Percentiles rank a stretch among this genome's conserved stretches.
Conservation (phyloP, 2,113 vertebrate species). For the Atherinomorus stipes region DNA sequence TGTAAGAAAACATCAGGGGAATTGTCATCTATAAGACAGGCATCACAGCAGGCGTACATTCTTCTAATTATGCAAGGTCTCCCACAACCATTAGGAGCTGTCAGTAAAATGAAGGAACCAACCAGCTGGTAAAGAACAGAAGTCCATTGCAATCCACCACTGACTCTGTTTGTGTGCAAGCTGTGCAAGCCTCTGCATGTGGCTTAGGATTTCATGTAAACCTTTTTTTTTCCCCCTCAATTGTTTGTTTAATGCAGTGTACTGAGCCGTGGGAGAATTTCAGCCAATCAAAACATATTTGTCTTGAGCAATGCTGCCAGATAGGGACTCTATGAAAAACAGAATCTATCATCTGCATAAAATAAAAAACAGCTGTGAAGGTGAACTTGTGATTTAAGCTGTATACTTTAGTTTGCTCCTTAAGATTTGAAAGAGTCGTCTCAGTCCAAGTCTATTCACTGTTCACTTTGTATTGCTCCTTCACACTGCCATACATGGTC, state of each 20-base stretch:
- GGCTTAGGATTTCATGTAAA: constrained; percentile 33
- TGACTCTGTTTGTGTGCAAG: constrained; percentile 7
- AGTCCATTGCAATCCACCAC: constrained; percentile 28
- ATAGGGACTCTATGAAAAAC: constrained; percentile 1
- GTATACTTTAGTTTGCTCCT: no score
- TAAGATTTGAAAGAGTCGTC: no score
- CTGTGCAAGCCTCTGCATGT: not conserved
- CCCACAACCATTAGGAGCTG: constrained; percentile 71
- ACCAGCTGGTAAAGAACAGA: constrained; percentile 47
- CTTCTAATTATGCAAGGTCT: constrained; percentile 76
- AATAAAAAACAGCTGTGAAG: not conserved
- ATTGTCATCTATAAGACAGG: constrained; percentile 68
- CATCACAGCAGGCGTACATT: constrained; percentile 59
- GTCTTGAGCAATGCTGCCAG: not conserved
- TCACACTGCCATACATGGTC: no score
- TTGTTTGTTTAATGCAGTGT: constrained; percentile 2
- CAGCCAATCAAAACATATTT: not conserved
- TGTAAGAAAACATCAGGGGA: constrained; percentile 50
- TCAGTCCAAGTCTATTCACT: no score
- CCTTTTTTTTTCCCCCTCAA: not conserved
- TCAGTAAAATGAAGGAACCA: constrained; percentile 66
- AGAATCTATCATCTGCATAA: not conserved
- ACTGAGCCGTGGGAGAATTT: not conserved
- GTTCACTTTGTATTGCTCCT: no score
- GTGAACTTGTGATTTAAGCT: no score